phyloP scores from a whole-genome alignment of 2,113 vertebrate species.

The Melanerpes formicivorus region DNA sequence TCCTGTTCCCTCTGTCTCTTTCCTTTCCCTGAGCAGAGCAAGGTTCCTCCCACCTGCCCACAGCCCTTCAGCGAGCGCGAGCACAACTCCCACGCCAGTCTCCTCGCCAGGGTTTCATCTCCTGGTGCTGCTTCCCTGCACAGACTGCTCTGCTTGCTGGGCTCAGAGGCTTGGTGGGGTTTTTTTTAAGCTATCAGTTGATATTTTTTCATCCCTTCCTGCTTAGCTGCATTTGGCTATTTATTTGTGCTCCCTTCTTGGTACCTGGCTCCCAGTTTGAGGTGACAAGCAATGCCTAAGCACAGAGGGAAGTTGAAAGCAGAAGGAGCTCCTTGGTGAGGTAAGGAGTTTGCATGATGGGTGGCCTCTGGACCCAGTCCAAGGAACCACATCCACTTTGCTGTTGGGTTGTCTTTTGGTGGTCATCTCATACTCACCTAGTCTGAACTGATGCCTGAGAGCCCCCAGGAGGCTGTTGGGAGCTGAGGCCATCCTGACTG shows the following conservation, averaged over 20 bases:
- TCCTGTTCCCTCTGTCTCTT: background rate
- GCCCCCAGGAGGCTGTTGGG: background rate
- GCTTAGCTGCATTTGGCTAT: background rate
- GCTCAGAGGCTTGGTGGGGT: background rate
- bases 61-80: background rate
- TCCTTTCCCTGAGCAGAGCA: background rate
- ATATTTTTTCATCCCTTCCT: background rate
- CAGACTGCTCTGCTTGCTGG: conserved; percentile 8
- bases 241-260: background rate
- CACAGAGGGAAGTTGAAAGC: background rate
- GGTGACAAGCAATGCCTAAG: background rate
- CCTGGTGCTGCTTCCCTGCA: conserved; percentile 9
- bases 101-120: conserved; percentile 34
- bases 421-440: background rate
- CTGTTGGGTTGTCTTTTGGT: background rate
- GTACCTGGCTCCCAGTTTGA: background rate
- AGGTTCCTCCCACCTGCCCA: conserved; percentile 62
- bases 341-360: background rate
- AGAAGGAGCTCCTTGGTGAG: background rate
- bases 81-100: conserved; percentile 35
- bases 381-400: background rate
- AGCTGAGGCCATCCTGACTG: background rate
- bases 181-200: background rate
- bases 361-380: background rate
- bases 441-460: background rate